Evolutionary conservation across 2,113 vertebrate genomes (phyloP).

Genomic region (Neolamprologus tretocephalus): DNA sequence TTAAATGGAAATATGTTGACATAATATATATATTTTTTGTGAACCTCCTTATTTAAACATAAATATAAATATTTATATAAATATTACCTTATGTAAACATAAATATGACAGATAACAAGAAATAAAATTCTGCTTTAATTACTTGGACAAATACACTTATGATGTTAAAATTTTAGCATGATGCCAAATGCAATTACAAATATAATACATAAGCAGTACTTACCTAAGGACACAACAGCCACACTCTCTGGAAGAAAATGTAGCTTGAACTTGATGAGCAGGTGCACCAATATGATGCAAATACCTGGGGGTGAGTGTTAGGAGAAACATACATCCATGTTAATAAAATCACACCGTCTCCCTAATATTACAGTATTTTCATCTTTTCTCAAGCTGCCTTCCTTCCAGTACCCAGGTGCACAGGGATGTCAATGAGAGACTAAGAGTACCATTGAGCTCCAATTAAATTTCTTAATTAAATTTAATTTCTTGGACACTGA

Average conservation of each 20-base stretch:
- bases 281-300: constrained; percentile 98
- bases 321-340: neutral
- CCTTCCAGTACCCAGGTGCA: neutral
- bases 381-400: neutral
- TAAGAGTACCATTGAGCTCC: neutral
- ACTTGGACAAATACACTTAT: neutral
- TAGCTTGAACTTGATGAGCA: constrained; percentile 93
- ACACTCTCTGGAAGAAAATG: constrained; percentile 98
- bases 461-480: neutral
- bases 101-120: neutral
- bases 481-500: neutral
- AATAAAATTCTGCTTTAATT: neutral
- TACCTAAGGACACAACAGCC: constrained; percentile 95
- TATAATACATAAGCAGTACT: constrained; percentile 50
- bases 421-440: neutral
- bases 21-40: neutral
- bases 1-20: neutral
- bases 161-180: neutral
- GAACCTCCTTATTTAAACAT: neutral
- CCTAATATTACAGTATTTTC: neutral
- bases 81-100: neutral
- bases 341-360: neutral
- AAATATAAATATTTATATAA: no score
- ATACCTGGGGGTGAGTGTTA: constrained; percentile 77
- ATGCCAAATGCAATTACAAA: neutral